These are phyloP conservation scores for Hylia prasina DNA, from an alignment of 2,113 vertebrate species.

Conservation along the genomic window DNA sequence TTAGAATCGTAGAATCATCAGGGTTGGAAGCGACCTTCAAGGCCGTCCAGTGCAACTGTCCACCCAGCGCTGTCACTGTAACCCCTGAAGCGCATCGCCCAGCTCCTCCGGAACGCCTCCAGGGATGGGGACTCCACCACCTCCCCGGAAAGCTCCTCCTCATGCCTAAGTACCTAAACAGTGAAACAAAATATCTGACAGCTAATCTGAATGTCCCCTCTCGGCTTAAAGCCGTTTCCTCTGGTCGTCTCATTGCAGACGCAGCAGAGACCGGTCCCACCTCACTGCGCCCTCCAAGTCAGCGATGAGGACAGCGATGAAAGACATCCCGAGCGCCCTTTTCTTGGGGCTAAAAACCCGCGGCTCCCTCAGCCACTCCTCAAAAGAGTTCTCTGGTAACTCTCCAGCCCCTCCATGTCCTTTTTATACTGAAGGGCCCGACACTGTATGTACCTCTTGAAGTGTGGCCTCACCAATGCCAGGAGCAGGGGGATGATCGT, in stretches of 20 bases:
- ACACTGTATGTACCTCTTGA: not conserved
- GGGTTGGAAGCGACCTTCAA: not conserved
- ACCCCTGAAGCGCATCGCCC: no score
- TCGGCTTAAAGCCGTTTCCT: not conserved
- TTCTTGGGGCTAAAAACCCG: not conserved
- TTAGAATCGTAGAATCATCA: not conserved
- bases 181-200: fast-evolving
- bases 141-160: not conserved
- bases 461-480: not conserved
- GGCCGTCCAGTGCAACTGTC: not conserved
- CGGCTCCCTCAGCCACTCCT: no score
- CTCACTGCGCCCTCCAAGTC: not conserved
- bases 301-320: not conserved
- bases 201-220: no score
- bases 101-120: not conserved
- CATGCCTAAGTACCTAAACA: not conserved
- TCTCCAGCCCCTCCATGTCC: not conserved
- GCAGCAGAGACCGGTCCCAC: fast-evolving
- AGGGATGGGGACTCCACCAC: not conserved
- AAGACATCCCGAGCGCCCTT: not conserved
- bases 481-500: fast-evolving
- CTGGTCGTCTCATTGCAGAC: no score
- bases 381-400: not conserved
- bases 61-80: not conserved
- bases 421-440: not conserved